A percentile compares a stretch with the other conserved stretches of the same genome.
Evolutionary conservation across 2,888 invertebrate genomes (phyloP).

Genomic region (Epirrhoe tristata): DNA sequence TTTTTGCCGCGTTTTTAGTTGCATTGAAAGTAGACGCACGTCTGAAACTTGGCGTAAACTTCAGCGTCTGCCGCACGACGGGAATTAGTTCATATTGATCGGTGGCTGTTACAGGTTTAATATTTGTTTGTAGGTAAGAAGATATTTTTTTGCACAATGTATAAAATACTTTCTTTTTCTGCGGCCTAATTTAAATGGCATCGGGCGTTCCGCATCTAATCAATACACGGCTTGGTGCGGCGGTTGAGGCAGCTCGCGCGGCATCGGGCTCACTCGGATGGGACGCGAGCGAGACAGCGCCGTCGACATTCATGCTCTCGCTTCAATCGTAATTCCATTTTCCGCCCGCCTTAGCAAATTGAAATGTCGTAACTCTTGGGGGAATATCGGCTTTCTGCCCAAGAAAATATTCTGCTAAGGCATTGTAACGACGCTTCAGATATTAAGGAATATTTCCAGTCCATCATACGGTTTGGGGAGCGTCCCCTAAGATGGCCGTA

Average conservation of each 20-base stretch:
- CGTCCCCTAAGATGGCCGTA: constrained; percentile 73
- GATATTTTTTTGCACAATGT: constrained; percentile 26
- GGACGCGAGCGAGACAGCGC: constrained; percentile 54
- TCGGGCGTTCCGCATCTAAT: constrained; percentile 85
- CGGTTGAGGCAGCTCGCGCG: constrained; percentile 68
- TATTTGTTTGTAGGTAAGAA: constrained; percentile 3
- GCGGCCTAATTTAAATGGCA: constrained; percentile 85
- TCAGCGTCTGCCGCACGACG: constrained; percentile 12
- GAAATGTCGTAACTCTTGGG: constrained; percentile 86
- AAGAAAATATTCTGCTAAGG: constrained; percentile 83
- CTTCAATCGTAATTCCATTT: constrained; percentile 86
- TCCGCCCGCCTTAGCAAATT: constrained; percentile 87
- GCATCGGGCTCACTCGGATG: constrained; percentile 65
- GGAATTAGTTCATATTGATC: constrained; percentile 17
- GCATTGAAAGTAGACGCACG: constrained; percentile 26
- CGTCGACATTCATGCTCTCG: constrained; percentile 75
- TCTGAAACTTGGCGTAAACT: constrained; percentile 19
- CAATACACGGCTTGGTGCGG: constrained; percentile 82
- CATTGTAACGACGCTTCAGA: constrained; percentile 81
- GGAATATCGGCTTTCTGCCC: constrained; percentile 85
- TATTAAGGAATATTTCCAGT: constrained; percentile 83
- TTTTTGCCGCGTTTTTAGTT: constrained; percentile 30
- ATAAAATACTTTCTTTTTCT: constrained; percentile 69
- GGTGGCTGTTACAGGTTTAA: background rate
- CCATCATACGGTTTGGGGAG: constrained; percentile 74